Conservation (phyloP, 1,140 invertebrate species). For the Arion vulgaris region DNA sequence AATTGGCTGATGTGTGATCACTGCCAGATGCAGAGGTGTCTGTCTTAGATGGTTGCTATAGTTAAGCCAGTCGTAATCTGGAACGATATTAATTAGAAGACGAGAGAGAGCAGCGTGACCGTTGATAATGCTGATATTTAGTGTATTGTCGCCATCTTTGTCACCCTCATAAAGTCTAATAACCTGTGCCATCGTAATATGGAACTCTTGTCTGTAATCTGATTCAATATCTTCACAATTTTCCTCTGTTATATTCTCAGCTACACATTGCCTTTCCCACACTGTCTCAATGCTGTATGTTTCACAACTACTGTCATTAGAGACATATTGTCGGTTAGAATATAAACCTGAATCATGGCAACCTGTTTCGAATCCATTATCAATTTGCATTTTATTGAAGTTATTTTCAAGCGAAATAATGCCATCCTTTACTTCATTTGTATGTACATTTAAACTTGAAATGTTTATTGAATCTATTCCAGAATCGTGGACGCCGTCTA, state of each 20-base stretch:
- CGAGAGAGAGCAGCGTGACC: neutral
- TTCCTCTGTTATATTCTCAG: neutral
- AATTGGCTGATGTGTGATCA: slow-evolving; percentile 78
- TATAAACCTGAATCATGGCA: neutral
- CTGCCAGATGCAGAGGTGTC: slow-evolving; percentile 82
- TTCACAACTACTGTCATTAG: neutral
- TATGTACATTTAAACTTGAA: neutral
- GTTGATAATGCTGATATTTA: slow-evolving; percentile 28
- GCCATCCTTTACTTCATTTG: neutral
- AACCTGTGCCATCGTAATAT: neutral
- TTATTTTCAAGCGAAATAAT: neutral
- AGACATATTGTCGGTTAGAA: neutral
- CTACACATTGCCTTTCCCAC: neutral
- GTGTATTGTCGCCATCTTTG: slow-evolving; percentile 31
- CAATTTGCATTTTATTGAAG: neutral
- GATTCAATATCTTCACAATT: neutral
- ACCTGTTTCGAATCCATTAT: neutral
- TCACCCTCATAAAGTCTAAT: slow-evolving; percentile 27
- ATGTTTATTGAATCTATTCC: neutral
- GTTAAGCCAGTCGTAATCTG: slow-evolving; percentile 16
- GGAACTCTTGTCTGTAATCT: neutral
- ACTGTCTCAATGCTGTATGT: neutral
- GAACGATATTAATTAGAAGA: slow-evolving; percentile 33
- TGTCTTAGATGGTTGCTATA: slow-evolving; percentile 52
- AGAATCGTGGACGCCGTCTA: neutral